Evolutionary conservation across 2,113 vertebrate species (phyloP).

Genomic region (Centrocercus urophasianus): DNA sequence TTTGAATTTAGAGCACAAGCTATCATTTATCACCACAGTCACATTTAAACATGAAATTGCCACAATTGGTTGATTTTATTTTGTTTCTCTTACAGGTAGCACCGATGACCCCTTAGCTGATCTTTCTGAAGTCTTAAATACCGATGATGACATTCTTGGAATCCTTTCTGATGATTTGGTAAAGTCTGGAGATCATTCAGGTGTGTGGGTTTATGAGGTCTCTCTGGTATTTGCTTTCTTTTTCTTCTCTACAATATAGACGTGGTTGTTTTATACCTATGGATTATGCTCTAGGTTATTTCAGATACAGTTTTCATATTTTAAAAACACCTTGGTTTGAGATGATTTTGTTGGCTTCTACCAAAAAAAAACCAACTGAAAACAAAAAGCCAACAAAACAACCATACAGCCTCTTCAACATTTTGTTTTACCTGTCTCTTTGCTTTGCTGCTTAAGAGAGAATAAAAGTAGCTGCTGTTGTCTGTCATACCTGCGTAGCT

Average conservation of each 20-base stretch:
- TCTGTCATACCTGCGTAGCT: constrained; percentile 54
- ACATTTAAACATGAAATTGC: background rate
- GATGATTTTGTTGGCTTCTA: background rate
- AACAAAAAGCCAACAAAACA: background rate
- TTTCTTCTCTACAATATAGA: background rate
- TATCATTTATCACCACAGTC: background rate
- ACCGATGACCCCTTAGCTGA: constrained; percentile 88
- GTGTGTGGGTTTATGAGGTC: constrained; percentile 71
- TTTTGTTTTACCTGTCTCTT: constrained; percentile 50
- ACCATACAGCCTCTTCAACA: background rate
- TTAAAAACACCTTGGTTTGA: background rate
- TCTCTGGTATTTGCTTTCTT: background rate
- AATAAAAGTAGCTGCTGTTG: constrained; percentile 31
- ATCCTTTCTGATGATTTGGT: constrained; percentile 93
- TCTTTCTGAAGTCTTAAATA: constrained; percentile 92
- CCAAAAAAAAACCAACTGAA: background rate
- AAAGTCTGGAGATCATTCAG: constrained; percentile 91
- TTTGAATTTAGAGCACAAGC: background rate
- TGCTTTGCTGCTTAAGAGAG: constrained; percentile 59
- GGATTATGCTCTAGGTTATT: background rate
- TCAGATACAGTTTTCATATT: background rate
- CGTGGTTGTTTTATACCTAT: background rate
- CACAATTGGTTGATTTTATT: background rate
- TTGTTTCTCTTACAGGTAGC: constrained; percentile 78
- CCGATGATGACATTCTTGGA: constrained; percentile 94